These are phyloP conservation scores for Galago senegalensis DNA, from an alignment of 2,797 vertebrate genomes.

Conservation along the genomic window DNA sequence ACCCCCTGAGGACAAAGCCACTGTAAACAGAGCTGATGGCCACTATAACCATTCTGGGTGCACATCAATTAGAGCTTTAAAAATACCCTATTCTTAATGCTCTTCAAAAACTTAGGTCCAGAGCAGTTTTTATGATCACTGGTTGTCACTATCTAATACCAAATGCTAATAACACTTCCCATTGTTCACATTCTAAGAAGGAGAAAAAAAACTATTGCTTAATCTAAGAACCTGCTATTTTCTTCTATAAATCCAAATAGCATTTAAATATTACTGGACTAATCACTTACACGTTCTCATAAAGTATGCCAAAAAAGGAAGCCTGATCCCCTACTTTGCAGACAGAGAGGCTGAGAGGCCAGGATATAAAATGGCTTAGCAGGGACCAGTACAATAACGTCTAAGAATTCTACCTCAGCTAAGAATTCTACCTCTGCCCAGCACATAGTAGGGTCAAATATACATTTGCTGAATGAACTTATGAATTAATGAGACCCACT, in stretches of 20 bases:
- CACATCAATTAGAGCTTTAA: not conserved
- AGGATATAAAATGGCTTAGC: not conserved
- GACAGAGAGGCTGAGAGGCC: not conserved
- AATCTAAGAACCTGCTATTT: conserved; percentile 53
- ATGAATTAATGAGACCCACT: not conserved
- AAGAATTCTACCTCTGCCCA: not conserved
- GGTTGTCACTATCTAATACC: not conserved
- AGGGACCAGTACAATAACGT: not conserved
- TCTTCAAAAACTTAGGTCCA: not conserved
- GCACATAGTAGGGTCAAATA: not conserved
- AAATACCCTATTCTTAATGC: not conserved
- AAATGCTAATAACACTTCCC: conserved; percentile 22
- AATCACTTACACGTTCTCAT: not conserved
- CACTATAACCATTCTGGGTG: not conserved
- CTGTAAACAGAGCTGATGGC: not conserved
- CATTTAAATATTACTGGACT: conserved; percentile 25
- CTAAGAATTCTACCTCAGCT: conserved; percentile 55
- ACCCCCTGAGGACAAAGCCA: not conserved
- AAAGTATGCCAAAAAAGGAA: not conserved
- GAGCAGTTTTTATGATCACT: not conserved
- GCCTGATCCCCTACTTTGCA: not conserved
- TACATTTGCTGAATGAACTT: not conserved
- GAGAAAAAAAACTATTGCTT: conserved; percentile 45
- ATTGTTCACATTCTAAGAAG: conserved; percentile 9
- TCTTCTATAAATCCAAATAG: conserved; percentile 31